These are phyloP conservation scores for Phylloscopus whistleri DNA, from an alignment of 2,113 vertebrate species.

Conservation along the genomic window DNA sequence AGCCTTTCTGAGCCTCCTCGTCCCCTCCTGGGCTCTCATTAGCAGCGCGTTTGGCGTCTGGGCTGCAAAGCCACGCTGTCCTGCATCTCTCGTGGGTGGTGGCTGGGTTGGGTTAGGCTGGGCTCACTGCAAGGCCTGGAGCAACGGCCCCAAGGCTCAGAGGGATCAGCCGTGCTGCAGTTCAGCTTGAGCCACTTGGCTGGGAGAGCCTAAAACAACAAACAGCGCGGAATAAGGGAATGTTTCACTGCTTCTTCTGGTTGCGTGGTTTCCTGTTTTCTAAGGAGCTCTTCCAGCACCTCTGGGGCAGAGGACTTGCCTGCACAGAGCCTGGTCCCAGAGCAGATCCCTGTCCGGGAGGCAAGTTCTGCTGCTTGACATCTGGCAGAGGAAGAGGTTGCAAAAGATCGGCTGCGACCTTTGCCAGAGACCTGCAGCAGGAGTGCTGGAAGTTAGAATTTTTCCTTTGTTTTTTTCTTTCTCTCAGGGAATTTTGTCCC, in stretches of 20 bases:
- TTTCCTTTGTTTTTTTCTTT: neutral
- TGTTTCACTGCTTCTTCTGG: neutral
- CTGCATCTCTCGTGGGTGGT: neutral
- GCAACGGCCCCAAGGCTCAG: neutral
- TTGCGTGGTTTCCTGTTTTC: constrained; percentile 45
- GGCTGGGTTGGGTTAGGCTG: neutral
- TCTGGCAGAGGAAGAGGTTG: neutral
- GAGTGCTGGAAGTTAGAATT: neutral
- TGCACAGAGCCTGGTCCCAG: neutral
- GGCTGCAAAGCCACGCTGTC: neutral
- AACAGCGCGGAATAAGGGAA: constrained; percentile 8
- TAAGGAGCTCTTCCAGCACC: constrained; percentile 12
- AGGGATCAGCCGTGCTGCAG: neutral
- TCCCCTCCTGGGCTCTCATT: neutral
- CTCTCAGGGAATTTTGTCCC: neutral
- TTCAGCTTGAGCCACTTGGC: neutral
- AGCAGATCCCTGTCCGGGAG: neutral
- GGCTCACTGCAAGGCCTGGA: neutral
- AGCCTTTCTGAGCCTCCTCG: neutral
- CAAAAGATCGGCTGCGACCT: neutral
- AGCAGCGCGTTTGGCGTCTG: neutral
- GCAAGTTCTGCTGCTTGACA: neutral
- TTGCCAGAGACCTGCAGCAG: neutral
- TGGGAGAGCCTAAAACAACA: constrained; percentile 44
- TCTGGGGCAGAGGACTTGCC: constrained; percentile 3